Base-by-base conservation (phyloP, 2,113 vertebrate genomes). In the Neodontobutis hainanensis region DNA sequence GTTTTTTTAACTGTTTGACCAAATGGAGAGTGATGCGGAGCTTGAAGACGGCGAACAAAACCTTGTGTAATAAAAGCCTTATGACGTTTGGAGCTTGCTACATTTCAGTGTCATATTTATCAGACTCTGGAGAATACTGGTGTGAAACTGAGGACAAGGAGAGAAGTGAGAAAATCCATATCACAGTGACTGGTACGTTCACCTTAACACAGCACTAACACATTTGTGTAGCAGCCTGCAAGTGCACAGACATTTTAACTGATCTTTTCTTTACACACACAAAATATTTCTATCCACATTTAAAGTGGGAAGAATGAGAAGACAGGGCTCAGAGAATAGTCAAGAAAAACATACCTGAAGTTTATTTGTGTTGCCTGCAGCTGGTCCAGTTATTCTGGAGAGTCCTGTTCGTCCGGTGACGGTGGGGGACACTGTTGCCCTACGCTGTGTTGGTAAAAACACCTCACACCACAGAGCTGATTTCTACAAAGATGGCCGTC, bases 81-180 rank as follows among this genome's bases (percentile, higher is more conserved):
- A 1, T 4, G 6, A 11, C 1, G 7, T 36, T 38, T 36, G 52
- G 52, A 8, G 1, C 6, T 3, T 55, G 52, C 52, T 2, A 36
- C 52, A 55, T 55, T 14, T 0, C 34, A n/a, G 2, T 6, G 5
- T 7, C 36, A 34, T 55, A 55, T 7, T 14, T 5, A 3, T 11
- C 12, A 6, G 52, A 55, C 34, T 55, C 52, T 55, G 52, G 52
- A 36, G 52, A 55, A 36, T 55, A 55, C 34, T 55, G 52, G 52
- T 55, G 52, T 9, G 52, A 55, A 34, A 55, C 1, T 12, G 8
- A 36, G 6, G 6, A 55, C 34, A n/a, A 9, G 9, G 7, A 12
- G 52, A 55, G 35, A 8, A 55, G 52, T 15, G 35, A 38, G 34
- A n/a, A 8, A 0, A 34, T 55, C 34, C 3, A 8, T 2, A 38